phyloP scores from a whole-genome alignment of 2,797 vertebrate genomes.

The Lacerta bilineata region DNA sequence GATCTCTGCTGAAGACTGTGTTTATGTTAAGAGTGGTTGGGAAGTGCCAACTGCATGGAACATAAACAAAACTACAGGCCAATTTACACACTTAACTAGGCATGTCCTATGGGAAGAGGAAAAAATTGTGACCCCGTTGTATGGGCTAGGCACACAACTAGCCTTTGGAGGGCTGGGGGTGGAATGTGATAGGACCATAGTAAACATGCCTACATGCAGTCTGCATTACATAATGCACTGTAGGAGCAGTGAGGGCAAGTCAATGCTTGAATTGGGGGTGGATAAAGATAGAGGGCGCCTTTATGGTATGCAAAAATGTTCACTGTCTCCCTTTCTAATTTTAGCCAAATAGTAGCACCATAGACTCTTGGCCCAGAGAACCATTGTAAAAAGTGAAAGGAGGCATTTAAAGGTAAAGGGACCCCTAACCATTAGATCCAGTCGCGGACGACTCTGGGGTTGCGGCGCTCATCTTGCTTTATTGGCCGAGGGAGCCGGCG shows the following conservation, averaged over 20 bases:
- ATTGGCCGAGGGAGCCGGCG: too few species aligned
- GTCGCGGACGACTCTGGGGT: too few species aligned
- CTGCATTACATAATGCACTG: not conserved
- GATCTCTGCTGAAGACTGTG: not conserved
- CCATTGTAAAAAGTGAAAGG: not conserved
- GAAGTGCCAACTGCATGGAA: not conserved
- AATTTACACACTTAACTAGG: not conserved
- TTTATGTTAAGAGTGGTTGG: slow-evolving; percentile 8
- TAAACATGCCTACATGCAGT: not conserved
- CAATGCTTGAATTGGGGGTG: too few species aligned
- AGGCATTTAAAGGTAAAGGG: not conserved
- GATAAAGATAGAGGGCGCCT: not conserved
- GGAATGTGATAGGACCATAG: not conserved
- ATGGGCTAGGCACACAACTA: not conserved
- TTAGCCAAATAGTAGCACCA: not conserved
- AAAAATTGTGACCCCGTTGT: not conserved
- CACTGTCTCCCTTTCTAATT: not conserved
- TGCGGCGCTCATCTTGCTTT: too few species aligned
- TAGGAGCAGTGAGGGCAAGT: not conserved
- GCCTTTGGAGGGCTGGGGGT: not conserved
- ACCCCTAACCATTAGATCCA: too few species aligned
- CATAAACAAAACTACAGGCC: too few species aligned
- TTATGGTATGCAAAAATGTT: not conserved
- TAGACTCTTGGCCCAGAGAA: not conserved
- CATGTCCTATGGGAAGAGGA: not conserved